Conservation (phyloP, 2,113 vertebrate species). For the Ageneiosus marmoratus region DNA sequence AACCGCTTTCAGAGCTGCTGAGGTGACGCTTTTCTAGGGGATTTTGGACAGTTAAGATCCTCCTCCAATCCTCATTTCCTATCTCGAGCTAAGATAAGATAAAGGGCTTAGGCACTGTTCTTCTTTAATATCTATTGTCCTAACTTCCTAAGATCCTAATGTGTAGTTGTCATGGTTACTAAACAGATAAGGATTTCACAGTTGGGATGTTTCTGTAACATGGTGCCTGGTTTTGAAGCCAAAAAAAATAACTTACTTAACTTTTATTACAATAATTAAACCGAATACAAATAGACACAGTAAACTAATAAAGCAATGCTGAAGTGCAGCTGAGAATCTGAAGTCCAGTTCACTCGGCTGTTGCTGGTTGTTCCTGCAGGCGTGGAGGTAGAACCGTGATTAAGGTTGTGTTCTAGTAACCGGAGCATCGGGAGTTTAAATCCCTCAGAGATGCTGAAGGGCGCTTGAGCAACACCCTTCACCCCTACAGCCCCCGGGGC, state of each 20-base stretch:
- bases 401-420: neutral
- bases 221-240: neutral
- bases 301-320: neutral
- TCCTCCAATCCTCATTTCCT: conserved; percentile 7
- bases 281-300: neutral
- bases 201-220: neutral
- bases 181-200: neutral
- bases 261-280: neutral
- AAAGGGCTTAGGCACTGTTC: conserved; percentile 6
- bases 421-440: neutral
- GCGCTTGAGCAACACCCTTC: conserved; percentile 10
- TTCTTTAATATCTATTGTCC: neutral
- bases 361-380: neutral
- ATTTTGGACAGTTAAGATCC: neutral
- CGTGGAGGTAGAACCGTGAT: neutral
- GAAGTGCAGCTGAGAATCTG: too few species aligned
- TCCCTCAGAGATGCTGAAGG: neutral
- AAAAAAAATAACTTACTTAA: too few species aligned
- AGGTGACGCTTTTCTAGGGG: neutral
- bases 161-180: neutral
- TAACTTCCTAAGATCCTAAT: neutral
- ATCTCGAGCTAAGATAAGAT: conserved; percentile 6
- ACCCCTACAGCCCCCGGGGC: neutral
- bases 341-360: neutral
- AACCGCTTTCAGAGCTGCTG: neutral